A percentile compares a stretch with the other conserved stretches of the same genome.
Conservation (phyloP, 2,113 vertebrate species). For the Syngnathus scovelli region DNA sequence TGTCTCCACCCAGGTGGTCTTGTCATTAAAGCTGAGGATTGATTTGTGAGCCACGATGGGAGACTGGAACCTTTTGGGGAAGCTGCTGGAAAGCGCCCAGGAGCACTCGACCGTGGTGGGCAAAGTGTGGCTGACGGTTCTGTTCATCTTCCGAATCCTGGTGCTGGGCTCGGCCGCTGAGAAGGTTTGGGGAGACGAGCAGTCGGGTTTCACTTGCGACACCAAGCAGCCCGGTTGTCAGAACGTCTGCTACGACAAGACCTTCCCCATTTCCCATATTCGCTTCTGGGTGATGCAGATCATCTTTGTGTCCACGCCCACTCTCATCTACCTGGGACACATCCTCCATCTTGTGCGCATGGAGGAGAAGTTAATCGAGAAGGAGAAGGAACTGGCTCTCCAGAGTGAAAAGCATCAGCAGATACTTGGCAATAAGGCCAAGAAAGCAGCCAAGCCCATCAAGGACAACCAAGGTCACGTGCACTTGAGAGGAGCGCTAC, state of each 20-base stretch:
- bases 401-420: conserved; percentile 56
- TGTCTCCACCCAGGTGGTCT: conserved; percentile 36
- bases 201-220: conserved; percentile 82
- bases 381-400: conserved; percentile 34
- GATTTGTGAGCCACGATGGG: conserved; percentile 68
- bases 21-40: conserved; percentile 22
- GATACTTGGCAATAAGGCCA: conserved; percentile 37
- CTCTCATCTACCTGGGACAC: conserved; percentile 84
- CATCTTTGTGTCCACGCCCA: conserved; percentile 85
- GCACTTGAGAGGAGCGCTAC: conserved; percentile 72
- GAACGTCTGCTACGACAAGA: conserved; percentile 83
- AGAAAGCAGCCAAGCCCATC: conserved; percentile 28
- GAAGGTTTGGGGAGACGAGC: conserved; percentile 84
- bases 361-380: conserved; percentile 76
- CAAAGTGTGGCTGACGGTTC: conserved; percentile 84
- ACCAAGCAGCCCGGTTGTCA: conserved; percentile 87
- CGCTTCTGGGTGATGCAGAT: conserved; percentile 92
- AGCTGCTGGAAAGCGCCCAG: conserved; percentile 82
- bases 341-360: conserved; percentile 81
- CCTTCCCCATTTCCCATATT: conserved; percentile 87
- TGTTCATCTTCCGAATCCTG: conserved; percentile 84
- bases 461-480: conserved; percentile 69
- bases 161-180: conserved; percentile 80
- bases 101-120: conserved; percentile 84
- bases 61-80: conserved; percentile 81